Conservation (phyloP, 2,888 invertebrate species). For the Lithophane semibrunnea region DNA sequence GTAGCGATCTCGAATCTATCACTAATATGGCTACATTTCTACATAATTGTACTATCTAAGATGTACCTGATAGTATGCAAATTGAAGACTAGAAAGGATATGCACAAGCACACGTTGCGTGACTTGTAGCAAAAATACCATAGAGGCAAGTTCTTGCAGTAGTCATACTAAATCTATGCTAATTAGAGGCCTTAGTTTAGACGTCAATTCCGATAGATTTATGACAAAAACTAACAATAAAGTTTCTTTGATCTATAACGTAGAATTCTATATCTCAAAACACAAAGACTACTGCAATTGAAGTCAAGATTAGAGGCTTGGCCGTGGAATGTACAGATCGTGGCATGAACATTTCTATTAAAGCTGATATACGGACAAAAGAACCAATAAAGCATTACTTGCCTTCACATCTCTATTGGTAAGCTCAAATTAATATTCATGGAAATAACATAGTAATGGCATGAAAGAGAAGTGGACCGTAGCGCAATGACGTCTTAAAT, state of each 20-base stretch:
- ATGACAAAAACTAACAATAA: slow-evolving; percentile 18
- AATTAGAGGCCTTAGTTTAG: slow-evolving; percentile 25
- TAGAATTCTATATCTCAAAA: slow-evolving; percentile 26
- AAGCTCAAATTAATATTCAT: slow-evolving; percentile 61
- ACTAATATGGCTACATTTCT: slow-evolving; percentile 53
- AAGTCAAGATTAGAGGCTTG: slow-evolving; percentile 45
- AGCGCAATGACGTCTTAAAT: slow-evolving; percentile 55
- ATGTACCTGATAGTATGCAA: slow-evolving; percentile 58
- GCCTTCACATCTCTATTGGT: slow-evolving; percentile 54
- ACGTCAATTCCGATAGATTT: slow-evolving; percentile 13
- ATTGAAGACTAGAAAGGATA: slow-evolving; percentile 57
- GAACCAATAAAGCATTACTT: slow-evolving; percentile 48
- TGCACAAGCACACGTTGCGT: slow-evolving; percentile 35
- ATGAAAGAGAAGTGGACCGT: slow-evolving; percentile 56
- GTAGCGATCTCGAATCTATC: slow-evolving; percentile 29
- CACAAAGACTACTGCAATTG: slow-evolving; percentile 44
- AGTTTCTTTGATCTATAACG: not conserved
- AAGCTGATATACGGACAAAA: slow-evolving; percentile 43
- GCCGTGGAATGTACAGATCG: slow-evolving; percentile 21
- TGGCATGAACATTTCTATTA: slow-evolving; percentile 47
- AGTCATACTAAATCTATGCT: slow-evolving; percentile 38
- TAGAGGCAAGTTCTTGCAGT: slow-evolving; percentile 22
- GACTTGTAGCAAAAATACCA: slow-evolving; percentile 39
- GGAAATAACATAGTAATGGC: slow-evolving; percentile 59
- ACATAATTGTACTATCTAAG: slow-evolving; percentile 59